Conservation (phyloP, 2,797 vertebrate species). For the Cyclura pinguis region DNA sequence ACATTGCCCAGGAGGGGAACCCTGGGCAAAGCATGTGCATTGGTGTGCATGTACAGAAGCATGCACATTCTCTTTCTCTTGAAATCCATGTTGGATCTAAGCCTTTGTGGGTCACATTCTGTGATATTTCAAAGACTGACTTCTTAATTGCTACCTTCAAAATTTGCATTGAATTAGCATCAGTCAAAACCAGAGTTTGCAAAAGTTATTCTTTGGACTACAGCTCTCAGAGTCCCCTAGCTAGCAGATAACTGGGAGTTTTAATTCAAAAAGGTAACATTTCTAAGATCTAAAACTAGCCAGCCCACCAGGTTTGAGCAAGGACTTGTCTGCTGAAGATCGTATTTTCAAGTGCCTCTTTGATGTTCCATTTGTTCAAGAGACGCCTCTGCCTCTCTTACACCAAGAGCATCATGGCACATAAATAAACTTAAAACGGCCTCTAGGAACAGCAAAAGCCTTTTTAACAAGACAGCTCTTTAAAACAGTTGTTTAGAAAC, state of each 20-base stretch:
- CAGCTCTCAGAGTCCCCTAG: no score
- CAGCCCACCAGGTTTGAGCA: not conserved
- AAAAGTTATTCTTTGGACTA: no score
- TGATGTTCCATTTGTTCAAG: not conserved
- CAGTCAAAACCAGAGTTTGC: not conserved
- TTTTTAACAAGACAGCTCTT: constrained; percentile 60
- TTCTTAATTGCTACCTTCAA: constrained; percentile 58
- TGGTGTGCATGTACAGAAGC: not conserved
- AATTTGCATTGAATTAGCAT: constrained; percentile 31
- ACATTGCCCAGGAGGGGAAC: not conserved
- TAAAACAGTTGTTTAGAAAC: constrained; percentile 32
- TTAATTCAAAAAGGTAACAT: no score
- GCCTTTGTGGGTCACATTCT: constrained; percentile 44
- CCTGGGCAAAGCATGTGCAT: not conserved
- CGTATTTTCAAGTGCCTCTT: constrained; percentile 44
- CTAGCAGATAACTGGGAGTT: no score
- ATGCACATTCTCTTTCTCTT: not conserved
- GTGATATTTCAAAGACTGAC: constrained; percentile 4
- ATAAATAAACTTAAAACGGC: constrained; percentile 66
- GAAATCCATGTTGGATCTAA: constrained; percentile 26
- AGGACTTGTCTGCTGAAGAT: constrained; percentile 2
- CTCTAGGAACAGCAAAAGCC: constrained; percentile 64
- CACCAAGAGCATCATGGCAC: constrained; percentile 25
- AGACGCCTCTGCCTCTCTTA: constrained; percentile 41
- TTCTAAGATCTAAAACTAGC: not conserved